These are phyloP conservation scores for Choreutis nemorana DNA, from an alignment of 2,888 invertebrate genomes.

Conservation along the genomic window DNA sequence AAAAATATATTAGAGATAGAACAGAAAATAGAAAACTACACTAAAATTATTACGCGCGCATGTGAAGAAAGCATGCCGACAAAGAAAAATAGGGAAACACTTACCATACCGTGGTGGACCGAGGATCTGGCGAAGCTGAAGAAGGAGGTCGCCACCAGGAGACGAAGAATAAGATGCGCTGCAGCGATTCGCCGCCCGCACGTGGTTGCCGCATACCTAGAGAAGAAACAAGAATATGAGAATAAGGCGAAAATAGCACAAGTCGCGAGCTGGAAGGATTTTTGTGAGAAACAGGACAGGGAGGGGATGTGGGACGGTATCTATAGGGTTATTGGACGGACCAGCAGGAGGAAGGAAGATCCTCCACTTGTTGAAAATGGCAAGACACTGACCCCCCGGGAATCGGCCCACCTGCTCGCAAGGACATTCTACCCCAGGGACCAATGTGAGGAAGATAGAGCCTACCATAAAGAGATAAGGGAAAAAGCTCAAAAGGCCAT, in stretches of 20 bases:
- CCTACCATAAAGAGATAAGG: not conserved
- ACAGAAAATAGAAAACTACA: not conserved
- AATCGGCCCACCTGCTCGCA: conserved; percentile 1
- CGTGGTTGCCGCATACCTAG: conserved; percentile 2
- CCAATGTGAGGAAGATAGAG: not conserved
- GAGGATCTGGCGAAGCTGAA: not conserved
- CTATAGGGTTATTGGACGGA: conserved; percentile 4
- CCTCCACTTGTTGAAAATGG: not conserved
- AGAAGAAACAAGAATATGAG: not conserved
- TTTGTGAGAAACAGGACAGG: conserved; percentile 6
- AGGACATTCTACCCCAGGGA: conserved; percentile 6
- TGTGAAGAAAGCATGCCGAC: not conserved
- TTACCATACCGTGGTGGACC: not conserved
- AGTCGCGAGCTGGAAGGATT: conserved; percentile 8
- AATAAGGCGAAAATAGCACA: not conserved
- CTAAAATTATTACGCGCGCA: not conserved
- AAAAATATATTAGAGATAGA: not conserved
- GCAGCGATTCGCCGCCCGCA: not conserved
- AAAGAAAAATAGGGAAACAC: not conserved
- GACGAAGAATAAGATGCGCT: not conserved
- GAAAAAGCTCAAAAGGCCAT: not conserved
- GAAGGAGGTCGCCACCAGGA: not conserved
- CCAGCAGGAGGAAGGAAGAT: conserved; percentile 4
- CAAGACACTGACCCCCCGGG: not conserved
- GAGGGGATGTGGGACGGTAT: conserved; percentile 6